Evolutionary conservation across 2,888 invertebrate genomes (phyloP).

Genomic region (Sipha maydis): DNA sequence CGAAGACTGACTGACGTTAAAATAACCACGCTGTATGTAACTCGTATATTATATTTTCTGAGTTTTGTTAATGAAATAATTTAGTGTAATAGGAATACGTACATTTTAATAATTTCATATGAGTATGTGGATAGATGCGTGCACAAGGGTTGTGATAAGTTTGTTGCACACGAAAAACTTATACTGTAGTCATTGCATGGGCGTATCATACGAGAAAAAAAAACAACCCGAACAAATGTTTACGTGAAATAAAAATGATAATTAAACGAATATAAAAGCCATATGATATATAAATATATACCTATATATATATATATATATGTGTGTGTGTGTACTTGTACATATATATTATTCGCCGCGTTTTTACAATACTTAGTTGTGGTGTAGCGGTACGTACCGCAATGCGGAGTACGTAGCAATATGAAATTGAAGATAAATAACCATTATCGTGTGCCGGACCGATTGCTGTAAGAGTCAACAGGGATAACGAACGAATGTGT

Average conservation of each 20-base stretch:
- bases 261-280: background rate
- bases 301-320: no score
- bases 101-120: no score
- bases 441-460: background rate
- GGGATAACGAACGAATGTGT: background rate
- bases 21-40: no score
- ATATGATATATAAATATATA: background rate
- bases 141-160: no score
- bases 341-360: background rate
- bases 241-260: background rate
- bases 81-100: no score
- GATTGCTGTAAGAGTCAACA: background rate
- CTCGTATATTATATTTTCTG: no score
- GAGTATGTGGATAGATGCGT: no score
- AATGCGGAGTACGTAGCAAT: slow-evolving; percentile 5
- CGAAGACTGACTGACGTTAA: no score
- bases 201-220: no score
- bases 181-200: no score
- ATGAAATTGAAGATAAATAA: background rate
- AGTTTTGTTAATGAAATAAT: no score
- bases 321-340: background rate
- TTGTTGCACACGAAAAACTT: no score
- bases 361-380: background rate
- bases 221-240: background rate
- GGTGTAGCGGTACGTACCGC: background rate